These are phyloP conservation scores for Dinomys branickii DNA, from an alignment of 2,113 vertebrate genomes.

Conservation along the genomic window DNA sequence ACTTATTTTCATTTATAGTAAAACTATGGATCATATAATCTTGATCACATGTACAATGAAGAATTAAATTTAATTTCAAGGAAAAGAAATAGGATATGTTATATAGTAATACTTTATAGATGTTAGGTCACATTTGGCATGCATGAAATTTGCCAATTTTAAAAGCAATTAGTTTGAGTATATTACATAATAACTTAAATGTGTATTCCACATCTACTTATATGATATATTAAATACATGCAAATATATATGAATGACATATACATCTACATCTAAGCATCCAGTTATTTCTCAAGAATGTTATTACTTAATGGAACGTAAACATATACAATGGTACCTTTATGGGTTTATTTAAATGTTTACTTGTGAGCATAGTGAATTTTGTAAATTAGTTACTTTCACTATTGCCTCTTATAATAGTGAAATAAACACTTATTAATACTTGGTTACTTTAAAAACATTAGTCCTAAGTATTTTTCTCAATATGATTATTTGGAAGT, in stretches of 20 bases:
- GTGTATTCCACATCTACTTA: background rate
- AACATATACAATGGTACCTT: background rate
- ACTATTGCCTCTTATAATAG: background rate
- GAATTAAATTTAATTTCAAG: constrained; percentile 37
- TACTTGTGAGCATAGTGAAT: background rate
- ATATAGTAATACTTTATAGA: background rate
- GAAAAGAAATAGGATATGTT: background rate
- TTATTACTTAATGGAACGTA: background rate
- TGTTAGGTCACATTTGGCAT: background rate
- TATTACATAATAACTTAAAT: background rate
- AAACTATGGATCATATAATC: background rate
- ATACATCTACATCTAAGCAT: background rate
- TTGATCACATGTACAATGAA: background rate
- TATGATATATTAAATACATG: background rate
- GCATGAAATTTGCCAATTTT: background rate
- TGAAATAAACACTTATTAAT: background rate
- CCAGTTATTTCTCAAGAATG: background rate
- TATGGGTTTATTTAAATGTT: background rate
- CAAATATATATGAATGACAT: too few relatives aligned
- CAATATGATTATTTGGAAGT: background rate
- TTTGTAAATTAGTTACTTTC: background rate
- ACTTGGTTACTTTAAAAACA: background rate
- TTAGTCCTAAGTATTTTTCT: background rate
- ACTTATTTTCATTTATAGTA: background rate
- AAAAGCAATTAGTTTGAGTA: background rate